A percentile compares a stretch with the other conserved stretches of the same genome.
phyloP scores from a whole-genome alignment of 2,113 vertebrate species.

The Dascyllus trimaculatus region DNA sequence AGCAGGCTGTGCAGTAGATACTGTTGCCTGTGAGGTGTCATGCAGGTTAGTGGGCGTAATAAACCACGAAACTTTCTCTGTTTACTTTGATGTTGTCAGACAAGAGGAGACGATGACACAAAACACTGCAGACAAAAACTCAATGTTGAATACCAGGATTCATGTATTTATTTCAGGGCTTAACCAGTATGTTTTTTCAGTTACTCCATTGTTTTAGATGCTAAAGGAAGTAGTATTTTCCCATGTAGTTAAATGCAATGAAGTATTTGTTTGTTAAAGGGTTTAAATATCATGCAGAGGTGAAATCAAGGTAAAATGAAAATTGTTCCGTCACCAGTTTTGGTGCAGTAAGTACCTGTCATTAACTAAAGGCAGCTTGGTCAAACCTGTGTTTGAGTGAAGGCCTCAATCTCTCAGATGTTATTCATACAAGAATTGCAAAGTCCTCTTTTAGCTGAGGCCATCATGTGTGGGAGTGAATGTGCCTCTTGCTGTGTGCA shows the following conservation, averaged over 20 bases:
- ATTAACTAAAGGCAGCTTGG: background rate
- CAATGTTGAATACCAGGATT: background rate
- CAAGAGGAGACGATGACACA: background rate
- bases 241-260: too few species aligned
- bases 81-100: background rate
- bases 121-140: background rate
- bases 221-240: too few species aligned
- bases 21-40: slow-evolving; percentile 4
- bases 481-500: slow-evolving; percentile 3
- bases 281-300: background rate
- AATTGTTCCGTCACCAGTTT: background rate
- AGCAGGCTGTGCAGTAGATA: background rate
- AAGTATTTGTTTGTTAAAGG: background rate
- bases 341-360: background rate
- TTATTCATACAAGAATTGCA: slow-evolving; percentile 1
- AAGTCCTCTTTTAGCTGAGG: slow-evolving; percentile 17
- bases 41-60: slow-evolving; percentile 3
- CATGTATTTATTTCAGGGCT: background rate
- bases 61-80: background rate
- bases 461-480: slow-evolving; percentile 40
- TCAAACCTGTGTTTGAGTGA: background rate
- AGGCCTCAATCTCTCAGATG: slow-evolving; percentile 7
- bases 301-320: too few species aligned
- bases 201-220: background rate
- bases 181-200: background rate